Evolutionary conservation across 2,113 vertebrate genomes (phyloP).

Genomic region (Tachysurus vachellii): DNA sequence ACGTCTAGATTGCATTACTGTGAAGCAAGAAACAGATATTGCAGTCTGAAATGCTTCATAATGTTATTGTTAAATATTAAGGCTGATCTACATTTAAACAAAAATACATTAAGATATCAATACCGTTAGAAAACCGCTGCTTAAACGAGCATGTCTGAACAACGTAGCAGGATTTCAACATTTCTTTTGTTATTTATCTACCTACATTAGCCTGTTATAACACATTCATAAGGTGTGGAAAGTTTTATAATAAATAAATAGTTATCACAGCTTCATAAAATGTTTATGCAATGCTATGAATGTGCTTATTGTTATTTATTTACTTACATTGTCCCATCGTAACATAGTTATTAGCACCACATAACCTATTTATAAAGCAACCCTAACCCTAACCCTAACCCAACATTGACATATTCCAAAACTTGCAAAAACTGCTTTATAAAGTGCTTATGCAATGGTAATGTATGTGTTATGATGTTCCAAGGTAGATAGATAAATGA

Average conservation of each 20-base stretch:
- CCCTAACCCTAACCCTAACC: too few species aligned
- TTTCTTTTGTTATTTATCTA: background rate
- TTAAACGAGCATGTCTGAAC: background rate
- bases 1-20: background rate
- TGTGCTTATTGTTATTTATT: background rate
- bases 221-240: too few species aligned
- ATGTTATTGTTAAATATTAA: background rate
- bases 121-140: background rate
- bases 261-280: too few species aligned
- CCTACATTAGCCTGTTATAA: too few species aligned
- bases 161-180: background rate
- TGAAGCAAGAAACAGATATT: background rate
- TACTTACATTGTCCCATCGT: background rate
- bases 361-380: background rate
- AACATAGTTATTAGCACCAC: background rate
- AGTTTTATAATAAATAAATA: too few species aligned
- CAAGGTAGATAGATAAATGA: too few species aligned
- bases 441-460: too few species aligned
- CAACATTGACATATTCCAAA: too few species aligned
- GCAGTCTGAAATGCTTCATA: background rate
- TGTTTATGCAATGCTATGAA: too few species aligned
- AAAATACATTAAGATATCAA: background rate
- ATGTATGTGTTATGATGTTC: too few species aligned
- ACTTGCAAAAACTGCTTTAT: too few species aligned
- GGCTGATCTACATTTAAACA: background rate